Evolutionary conservation across 1,140 invertebrate genomes (phyloP), one percentile per base, ranked within the genome.

Genomic region (Macrobrachium nipponense): DNA sequence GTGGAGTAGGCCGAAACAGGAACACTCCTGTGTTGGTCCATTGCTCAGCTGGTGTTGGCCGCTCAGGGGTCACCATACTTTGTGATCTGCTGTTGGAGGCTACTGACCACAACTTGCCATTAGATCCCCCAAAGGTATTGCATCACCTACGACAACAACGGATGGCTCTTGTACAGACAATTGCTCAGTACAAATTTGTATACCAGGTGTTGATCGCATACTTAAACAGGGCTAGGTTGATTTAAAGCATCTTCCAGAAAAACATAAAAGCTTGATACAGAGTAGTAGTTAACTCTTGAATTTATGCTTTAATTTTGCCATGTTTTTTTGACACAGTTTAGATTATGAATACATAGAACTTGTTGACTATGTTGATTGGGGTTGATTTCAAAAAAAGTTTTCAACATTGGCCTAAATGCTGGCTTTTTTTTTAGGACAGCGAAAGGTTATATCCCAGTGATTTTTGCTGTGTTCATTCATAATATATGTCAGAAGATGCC

Each of bases 161-260:
- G 79, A 96, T 97, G 91, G 93, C 94, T 89, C 95, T 97, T 91
- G 95, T 98, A 73, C 96, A 97, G 91, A 96, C 96, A 66, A 93
- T 97, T 70, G 94, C 95, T 75, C 96, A 97, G 91, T 98, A 98
- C 92, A 94, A 95, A 89, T 97, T 97, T 91, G 94, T 97, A n/a
- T 96, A 97, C 90, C 94, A 94, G 89, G 92, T 97, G 59, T 92
- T 98, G 20, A 94, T 96, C 76, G 94, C 95, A 88, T 97, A 97
- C 91, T 91, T 97, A 64, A 96, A 96, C 89, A 95, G 96, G 88
- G 96, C 96, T 59, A 91, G 97, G 82, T 94, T 97, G 68, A 98
- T 98, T 89, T 97, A 91, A 51, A 51, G 51, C 8, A 51, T 51
- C 51, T 51, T 51, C 51, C 51, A 51, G 51, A 51, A 51, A 51